Percentiles rank a stretch among this genome's conserved stretches.
Evolutionary conservation across 2,797 vertebrate species (phyloP).

Genomic region (Micrastur ruficollis): DNA sequence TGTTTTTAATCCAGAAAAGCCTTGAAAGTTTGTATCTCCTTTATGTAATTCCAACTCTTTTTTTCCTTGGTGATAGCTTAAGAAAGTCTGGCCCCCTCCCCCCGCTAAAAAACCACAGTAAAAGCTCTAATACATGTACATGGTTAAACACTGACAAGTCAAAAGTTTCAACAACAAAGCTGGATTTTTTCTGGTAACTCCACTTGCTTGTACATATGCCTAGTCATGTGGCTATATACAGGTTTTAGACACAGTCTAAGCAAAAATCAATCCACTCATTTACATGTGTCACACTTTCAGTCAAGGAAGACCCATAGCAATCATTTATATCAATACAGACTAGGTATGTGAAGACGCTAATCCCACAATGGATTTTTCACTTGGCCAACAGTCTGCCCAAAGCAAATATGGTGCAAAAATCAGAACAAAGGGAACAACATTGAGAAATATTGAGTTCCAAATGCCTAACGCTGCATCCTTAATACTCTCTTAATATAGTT

Average conservation of each 20-base stretch:
- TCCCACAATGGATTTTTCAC: not conserved
- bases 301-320: not conserved
- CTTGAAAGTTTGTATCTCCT: not conserved
- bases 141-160: not conserved
- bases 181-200: not conserved
- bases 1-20: not conserved
- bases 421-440: not conserved
- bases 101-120: rapidly evolving
- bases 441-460: not conserved
- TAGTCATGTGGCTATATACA: not conserved
- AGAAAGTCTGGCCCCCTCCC: not conserved
- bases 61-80: not conserved
- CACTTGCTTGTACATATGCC: not conserved
- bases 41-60: not conserved
- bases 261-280: not conserved
- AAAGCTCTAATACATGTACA: not conserved
- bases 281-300: not conserved
- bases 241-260: not conserved
- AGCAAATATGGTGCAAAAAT: not conserved
- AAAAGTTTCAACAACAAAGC: not conserved
- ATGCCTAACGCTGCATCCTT: not conserved
- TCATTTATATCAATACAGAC: not conserved
- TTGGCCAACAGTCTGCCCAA: not conserved
- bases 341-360: not conserved
- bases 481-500: conserved; percentile 25